phyloP scores from a whole-genome alignment of 2,113 vertebrate species.

The Pterocles gutturalis region DNA sequence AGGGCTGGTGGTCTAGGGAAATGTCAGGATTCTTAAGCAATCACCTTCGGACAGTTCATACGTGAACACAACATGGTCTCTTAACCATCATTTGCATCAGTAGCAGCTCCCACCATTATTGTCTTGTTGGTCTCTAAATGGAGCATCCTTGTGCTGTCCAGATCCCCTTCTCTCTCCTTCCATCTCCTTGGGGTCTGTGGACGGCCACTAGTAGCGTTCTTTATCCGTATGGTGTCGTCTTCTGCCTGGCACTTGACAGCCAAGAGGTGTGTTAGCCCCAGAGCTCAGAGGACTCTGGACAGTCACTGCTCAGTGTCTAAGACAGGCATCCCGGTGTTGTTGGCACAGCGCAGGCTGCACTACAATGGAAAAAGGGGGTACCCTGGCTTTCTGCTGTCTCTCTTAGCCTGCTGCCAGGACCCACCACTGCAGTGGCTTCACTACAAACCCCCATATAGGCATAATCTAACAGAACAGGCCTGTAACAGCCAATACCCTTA shows the following conservation, averaged over 20 bases:
- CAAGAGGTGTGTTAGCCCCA: not conserved
- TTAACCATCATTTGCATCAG: not conserved
- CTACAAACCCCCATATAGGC: fast-evolving
- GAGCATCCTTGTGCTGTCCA: not conserved
- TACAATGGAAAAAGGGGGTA: not conserved
- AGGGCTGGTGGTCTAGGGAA: not conserved
- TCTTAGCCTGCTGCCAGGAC: not conserved
- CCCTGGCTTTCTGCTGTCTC: not conserved
- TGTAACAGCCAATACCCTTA: not conserved
- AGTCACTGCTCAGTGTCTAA: not conserved
- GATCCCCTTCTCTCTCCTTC: not conserved
- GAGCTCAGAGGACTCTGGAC: not conserved
- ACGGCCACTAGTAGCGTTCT: not conserved
- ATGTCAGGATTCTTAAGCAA: constrained; percentile 19
- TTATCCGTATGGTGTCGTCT: not conserved
- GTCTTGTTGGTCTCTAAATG: not conserved
- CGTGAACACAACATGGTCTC: not conserved
- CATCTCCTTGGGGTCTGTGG: not conserved
- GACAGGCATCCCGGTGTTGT: not conserved
- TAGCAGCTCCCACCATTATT: not conserved
- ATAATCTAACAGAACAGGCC: not conserved
- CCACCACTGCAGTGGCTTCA: not conserved
- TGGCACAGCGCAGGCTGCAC: not conserved
- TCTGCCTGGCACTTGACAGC: not conserved
- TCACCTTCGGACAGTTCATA: constrained; percentile 7